These are phyloP conservation scores for Clangula hyemalis DNA, from an alignment of 2,797 vertebrate genomes.

Conservation along the genomic window DNA sequence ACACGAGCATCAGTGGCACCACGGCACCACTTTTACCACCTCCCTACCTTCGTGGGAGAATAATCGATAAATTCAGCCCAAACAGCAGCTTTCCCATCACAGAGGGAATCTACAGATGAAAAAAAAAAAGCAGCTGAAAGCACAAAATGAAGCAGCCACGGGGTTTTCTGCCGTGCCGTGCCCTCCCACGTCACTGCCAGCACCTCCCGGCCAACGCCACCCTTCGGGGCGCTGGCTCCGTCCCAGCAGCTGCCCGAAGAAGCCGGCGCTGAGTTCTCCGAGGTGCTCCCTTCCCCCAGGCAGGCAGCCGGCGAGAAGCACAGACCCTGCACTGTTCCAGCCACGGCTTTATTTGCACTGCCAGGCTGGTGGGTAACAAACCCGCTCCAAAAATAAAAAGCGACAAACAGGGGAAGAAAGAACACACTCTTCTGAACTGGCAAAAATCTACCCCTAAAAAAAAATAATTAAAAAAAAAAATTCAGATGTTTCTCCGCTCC, in stretches of 20 bases:
- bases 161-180: background rate
- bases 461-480: background rate
- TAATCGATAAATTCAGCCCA: background rate
- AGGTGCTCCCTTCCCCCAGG: background rate
- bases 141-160: background rate
- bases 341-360: conserved; percentile 45
- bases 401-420: conserved; percentile 55
- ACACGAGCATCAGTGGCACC: background rate
- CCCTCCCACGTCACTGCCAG: background rate
- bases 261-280: background rate
- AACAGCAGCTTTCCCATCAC: background rate
- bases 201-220: background rate
- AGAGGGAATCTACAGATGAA: background rate
- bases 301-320: background rate
- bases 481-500: background rate
- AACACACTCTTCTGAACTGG: conserved; percentile 42
- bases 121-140: background rate
- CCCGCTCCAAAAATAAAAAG: conserved; percentile 69
- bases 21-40: background rate
- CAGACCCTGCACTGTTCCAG: conserved; percentile 51
- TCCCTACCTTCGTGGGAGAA: background rate
- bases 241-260: background rate
- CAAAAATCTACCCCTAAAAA: background rate
- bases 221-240: background rate
- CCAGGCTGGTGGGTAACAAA: conserved; percentile 48